Conservation (phyloP, 1,140 invertebrate species). For the Argopecten irradians region DNA sequence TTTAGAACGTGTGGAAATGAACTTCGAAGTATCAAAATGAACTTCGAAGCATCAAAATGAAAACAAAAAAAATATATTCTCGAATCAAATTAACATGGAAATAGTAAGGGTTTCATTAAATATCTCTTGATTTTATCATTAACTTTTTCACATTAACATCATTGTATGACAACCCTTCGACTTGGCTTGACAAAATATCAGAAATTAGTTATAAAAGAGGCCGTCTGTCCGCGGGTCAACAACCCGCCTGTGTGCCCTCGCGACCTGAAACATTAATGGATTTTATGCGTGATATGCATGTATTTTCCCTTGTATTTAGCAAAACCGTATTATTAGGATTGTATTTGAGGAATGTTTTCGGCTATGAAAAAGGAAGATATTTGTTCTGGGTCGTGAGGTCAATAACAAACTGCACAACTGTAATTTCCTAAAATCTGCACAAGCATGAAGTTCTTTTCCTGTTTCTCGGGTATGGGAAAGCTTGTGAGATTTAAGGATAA, state of each 20-base stretch:
- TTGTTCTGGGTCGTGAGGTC: not conserved
- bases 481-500: not conserved
- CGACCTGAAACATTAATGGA: not conserved
- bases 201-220: not conserved
- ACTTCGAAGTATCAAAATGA: not conserved
- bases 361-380: not conserved
- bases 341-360: conserved; percentile 16
- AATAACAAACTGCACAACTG: not conserved
- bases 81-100: not conserved
- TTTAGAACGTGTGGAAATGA: not conserved
- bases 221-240: not conserved
- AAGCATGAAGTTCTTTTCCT: not conserved
- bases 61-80: not conserved
- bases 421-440: not conserved
- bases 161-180: not conserved
- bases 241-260: not conserved
- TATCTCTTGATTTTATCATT: not conserved
- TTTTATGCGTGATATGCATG: not conserved
- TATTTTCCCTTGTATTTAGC: not conserved
- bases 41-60: not conserved
- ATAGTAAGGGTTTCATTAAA: not conserved
- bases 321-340: not conserved
- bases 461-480: not conserved
- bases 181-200: not conserved
- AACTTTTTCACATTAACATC: not conserved